Percentiles rank a stretch among this genome's conserved stretches.
Conservation (phyloP, 2,888 invertebrate genomes). For the Drosophila buzzatii region DNA sequence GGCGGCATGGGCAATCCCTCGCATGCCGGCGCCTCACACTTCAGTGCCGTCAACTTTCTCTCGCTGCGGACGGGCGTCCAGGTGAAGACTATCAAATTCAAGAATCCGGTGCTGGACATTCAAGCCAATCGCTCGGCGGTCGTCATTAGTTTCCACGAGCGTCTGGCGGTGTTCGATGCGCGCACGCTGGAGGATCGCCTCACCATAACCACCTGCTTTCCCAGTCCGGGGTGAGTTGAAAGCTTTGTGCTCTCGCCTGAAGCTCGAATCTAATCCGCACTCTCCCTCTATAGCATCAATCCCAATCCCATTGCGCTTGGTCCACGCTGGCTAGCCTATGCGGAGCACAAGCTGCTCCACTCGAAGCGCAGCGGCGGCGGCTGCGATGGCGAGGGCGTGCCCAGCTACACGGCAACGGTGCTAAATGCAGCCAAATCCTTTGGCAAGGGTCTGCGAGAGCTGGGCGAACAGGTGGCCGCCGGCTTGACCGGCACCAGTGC, state of each 20-base stretch:
- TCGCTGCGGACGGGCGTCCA: constrained; percentile 88
- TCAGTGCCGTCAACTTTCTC: constrained; percentile 93
- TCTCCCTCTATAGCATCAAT: constrained; percentile 82
- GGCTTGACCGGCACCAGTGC: constrained; percentile 91
- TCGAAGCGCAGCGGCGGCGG: constrained; percentile 93
- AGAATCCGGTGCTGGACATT: constrained; percentile 94
- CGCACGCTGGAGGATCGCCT: constrained; percentile 94
- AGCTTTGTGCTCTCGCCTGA: too few relatives aligned
- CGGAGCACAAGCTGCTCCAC: constrained; percentile 93
- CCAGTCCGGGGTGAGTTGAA: constrained; percentile 90
- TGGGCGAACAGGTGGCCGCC: constrained; percentile 96
- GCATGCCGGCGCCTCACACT: constrained; percentile 87
- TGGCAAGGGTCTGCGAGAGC: constrained; percentile 94
- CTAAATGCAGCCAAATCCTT: constrained; percentile 97
- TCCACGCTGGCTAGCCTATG: constrained; percentile 93
- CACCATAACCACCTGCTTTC: constrained; percentile 95
- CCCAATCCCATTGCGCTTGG: constrained; percentile 95
- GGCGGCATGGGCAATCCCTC: constrained; percentile 35
- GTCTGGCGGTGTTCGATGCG: constrained; percentile 96
- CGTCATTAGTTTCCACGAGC: constrained; percentile 94
- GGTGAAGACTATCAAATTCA: constrained; percentile 95
- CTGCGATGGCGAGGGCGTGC: constrained; percentile 93
- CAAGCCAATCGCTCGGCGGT: constrained; percentile 95
- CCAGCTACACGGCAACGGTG: constrained; percentile 96
- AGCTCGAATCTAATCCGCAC: background rate